Percentiles rank a stretch among this genome's conserved stretches.
These are phyloP conservation scores for Nemurella pictetii DNA, from an alignment of 2,888 invertebrate genomes.

Conservation along the genomic window DNA sequence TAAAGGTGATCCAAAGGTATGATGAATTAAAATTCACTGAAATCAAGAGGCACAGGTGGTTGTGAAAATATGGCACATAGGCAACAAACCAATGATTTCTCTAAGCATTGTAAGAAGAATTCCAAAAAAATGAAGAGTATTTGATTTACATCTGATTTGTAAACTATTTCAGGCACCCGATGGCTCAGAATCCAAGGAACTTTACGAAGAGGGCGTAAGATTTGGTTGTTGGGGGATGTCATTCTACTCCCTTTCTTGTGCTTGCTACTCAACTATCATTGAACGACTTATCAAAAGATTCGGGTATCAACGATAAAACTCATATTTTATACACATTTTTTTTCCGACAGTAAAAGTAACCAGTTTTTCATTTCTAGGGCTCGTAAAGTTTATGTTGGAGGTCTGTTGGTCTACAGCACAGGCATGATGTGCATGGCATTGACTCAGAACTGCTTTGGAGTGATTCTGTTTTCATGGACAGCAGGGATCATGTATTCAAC, in stretches of 20 bases:
- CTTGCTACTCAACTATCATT: conserved; percentile 86
- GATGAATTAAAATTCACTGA: conserved; percentile 47
- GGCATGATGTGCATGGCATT: conserved; percentile 89
- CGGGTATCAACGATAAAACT: conserved; percentile 48
- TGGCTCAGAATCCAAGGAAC: conserved; percentile 63
- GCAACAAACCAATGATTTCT: too few relatives aligned
- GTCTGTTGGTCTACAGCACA: conserved; percentile 81
- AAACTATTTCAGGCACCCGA: conserved; percentile 65
- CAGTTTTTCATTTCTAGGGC: conserved; percentile 67
- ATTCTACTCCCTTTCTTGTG: conserved; percentile 82
- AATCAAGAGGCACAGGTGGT: too few relatives aligned
- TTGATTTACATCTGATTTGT: neutral
- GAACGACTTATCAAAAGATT: conserved; percentile 80
- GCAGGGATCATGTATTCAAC: conserved; percentile 98
- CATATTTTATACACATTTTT: neutral
- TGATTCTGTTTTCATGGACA: conserved; percentile 87
- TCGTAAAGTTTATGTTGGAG: conserved; percentile 83
- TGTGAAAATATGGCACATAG: too few relatives aligned
- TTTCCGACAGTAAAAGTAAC: too few relatives aligned
- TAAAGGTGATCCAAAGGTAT: conserved; percentile 80
- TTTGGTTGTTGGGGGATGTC: conserved; percentile 98
- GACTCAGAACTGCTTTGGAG: conserved; percentile 72
- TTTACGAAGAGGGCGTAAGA: conserved; percentile 89
- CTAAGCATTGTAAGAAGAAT: too few relatives aligned
- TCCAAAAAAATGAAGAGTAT: too few relatives aligned